Percentiles rank a stretch among this genome's conserved stretches.
Evolutionary conservation across 2,797 vertebrate species (phyloP).

Genomic region (Coilia nasus): DNA sequence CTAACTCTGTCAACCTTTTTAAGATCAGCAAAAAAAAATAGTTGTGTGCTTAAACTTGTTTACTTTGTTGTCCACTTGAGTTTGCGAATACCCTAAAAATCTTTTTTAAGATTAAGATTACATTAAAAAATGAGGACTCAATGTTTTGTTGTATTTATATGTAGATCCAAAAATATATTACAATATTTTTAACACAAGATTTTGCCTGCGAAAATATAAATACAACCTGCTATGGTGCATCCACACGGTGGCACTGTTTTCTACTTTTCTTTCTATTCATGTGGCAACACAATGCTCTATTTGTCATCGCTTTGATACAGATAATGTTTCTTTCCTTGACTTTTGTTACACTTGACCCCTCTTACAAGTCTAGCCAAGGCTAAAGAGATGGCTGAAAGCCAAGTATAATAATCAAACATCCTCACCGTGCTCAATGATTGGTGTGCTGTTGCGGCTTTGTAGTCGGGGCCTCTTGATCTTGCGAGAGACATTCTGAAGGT

Average conservation of each 20-base stretch:
- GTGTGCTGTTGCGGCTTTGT: slow-evolving; percentile 63
- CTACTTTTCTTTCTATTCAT: background rate
- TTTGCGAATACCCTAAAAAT: too few species aligned
- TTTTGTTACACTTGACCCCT: background rate
- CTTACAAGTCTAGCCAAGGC: background rate
- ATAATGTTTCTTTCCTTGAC: background rate
- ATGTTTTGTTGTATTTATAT: too few species aligned
- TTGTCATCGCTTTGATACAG: background rate
- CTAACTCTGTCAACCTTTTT: background rate
- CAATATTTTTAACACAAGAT: background rate
- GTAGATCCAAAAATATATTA: too few species aligned
- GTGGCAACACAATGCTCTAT: background rate
- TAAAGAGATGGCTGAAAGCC: background rate
- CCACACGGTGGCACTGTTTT: background rate
- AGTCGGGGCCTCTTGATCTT: slow-evolving; percentile 76
- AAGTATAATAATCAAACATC: background rate
- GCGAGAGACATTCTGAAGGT: slow-evolving; percentile 78
- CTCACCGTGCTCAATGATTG: slow-evolving; percentile 62
- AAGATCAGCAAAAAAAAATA: too few species aligned
- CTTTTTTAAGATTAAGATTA: too few species aligned
- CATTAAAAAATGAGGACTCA: too few species aligned
- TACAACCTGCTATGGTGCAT: background rate
- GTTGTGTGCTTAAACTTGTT: too few species aligned
- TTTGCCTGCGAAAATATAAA: background rate
- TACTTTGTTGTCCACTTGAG: too few species aligned